A percentile compares a stretch with the other conserved stretches of the same genome.
Conservation (phyloP, 2,797 vertebrate genomes). For the Catamblyrhynchus diadema region DNA sequence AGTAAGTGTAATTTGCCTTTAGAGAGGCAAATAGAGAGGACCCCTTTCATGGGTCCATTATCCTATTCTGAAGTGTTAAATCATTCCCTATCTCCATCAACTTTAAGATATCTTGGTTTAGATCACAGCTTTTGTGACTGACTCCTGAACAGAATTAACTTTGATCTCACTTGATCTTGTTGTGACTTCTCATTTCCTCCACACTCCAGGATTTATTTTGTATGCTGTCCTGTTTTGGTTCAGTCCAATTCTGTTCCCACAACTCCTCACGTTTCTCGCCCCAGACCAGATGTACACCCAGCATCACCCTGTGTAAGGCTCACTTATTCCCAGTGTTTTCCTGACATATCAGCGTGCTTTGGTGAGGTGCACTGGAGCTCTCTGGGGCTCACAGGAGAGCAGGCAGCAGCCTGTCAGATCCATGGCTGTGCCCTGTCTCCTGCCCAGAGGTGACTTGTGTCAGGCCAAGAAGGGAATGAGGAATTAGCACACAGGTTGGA, state of each 20-base stretch:
- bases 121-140: not conserved
- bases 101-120: not conserved
- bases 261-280: not conserved
- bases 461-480: not conserved
- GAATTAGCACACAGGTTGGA: not conserved
- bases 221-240: not conserved
- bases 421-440: not conserved
- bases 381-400: not conserved
- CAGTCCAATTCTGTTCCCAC: not conserved
- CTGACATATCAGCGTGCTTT: not conserved
- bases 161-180: not conserved
- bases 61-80: not conserved
- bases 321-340: rapidly evolving
- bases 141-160: not conserved
- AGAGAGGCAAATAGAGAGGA: no score
- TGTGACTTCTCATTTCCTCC: not conserved
- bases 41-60: not conserved
- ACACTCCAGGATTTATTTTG: not conserved
- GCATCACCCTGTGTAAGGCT: rapidly evolving
- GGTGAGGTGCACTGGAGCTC: not conserved
- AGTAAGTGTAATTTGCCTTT: not conserved
- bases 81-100: rapidly evolving
- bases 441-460: not conserved
- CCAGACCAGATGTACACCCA: not conserved
- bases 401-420: not conserved